These are phyloP conservation scores for Lagodon rhomboides DNA, from an alignment of 2,797 vertebrate species.

Conservation along the genomic window DNA sequence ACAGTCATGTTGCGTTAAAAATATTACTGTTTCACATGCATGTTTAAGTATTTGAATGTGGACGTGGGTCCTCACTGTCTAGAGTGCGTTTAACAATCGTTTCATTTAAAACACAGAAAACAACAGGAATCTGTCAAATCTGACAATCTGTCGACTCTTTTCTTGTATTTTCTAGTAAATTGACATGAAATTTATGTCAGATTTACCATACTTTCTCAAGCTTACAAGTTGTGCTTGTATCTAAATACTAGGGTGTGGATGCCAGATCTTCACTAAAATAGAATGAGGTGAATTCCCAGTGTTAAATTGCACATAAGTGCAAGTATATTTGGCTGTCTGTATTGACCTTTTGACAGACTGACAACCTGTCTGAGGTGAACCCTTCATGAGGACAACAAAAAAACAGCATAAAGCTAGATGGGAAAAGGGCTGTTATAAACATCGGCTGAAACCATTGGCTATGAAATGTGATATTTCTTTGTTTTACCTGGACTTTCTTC, in stretches of 20 bases:
- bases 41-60: not conserved
- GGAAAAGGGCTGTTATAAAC: not conserved
- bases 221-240: not conserved
- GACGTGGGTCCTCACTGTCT: not conserved
- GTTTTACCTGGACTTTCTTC: conserved; percentile 97
- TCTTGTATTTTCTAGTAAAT: not conserved
- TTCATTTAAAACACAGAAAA: not conserved
- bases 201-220: not conserved
- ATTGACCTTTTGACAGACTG: not conserved
- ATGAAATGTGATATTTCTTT: not conserved
- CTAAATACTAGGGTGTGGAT: not conserved
- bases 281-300: not conserved
- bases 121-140: not conserved
- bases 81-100: not conserved
- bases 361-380: not conserved
- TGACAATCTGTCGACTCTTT: not conserved
- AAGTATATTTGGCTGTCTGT: not conserved
- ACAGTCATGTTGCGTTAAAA: conserved; percentile 2
- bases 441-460: not conserved
- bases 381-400: not conserved
- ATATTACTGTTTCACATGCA: not conserved
- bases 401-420: not conserved
- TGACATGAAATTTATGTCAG: not conserved
- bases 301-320: not conserved
- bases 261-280: not conserved